A percentile compares a stretch with the other conserved stretches of the same genome.
Conservation (phyloP, 2,797 vertebrate genomes). For the Pseudochirops corinnae region DNA sequence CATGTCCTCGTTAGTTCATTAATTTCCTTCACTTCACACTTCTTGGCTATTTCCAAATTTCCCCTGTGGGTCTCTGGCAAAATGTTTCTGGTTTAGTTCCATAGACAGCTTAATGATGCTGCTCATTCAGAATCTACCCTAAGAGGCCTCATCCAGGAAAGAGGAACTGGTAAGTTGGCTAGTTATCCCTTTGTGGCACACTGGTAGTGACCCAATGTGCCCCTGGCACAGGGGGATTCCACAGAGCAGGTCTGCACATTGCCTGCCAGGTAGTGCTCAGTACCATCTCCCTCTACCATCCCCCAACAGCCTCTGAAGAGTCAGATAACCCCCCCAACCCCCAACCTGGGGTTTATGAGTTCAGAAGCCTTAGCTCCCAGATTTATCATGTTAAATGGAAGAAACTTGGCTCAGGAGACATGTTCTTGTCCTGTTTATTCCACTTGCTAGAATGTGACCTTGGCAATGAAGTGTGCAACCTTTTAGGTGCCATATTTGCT, state of each 20-base stretch:
- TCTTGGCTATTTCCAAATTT: background rate
- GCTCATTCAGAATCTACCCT: background rate
- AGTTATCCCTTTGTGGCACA: background rate
- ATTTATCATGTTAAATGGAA: background rate
- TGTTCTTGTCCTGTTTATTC: background rate
- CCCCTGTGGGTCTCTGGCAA: background rate
- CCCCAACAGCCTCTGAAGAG: background rate
- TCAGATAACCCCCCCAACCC: background rate
- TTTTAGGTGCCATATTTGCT: background rate
- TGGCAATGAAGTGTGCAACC: background rate
- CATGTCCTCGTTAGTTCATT: background rate
- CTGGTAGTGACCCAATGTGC: background rate
- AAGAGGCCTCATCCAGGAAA: background rate
- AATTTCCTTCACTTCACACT: constrained; percentile 11
- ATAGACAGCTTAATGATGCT: background rate
- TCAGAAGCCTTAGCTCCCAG: background rate
- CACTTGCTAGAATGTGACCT: background rate
- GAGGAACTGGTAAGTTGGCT: background rate
- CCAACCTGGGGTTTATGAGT: background rate
- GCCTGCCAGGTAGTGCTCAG: no score
- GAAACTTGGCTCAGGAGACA: background rate
- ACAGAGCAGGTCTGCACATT: background rate
- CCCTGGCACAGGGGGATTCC: background rate
- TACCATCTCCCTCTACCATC: background rate
- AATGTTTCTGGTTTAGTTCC: background rate